Evolutionary conservation across 37 sponge, comb jelly and placozoan species (phyloP), one percentile per base, ranked within the genome.

Genomic region (Chondrilla cf. caribensis): DNA sequence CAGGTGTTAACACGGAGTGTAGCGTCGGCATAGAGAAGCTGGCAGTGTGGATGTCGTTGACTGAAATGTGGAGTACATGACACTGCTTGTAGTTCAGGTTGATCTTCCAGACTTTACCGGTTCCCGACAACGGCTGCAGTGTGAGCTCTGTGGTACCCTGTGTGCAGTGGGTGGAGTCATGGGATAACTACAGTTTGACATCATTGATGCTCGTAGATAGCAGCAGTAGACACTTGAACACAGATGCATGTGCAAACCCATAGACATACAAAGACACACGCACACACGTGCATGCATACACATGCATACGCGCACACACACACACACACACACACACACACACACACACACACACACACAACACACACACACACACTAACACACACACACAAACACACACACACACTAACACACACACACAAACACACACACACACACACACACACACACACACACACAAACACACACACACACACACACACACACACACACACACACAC

Each of bases 51-150:
- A 17, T n/a, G 15, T 58, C 78, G 64, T 92, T 86, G 25, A 92
- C 82, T 24, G 84, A 66, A 19, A 92, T 80, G 3, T 79, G 28
- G 21, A 92, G 65, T 80, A 87, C 88, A 54, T 86, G 85, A 72
- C 92, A 88, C 59, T 92, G 92, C 44, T 88, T 92, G 57, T 89
- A 92, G 84, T 92, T 92, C 60, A 92, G 84, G 36, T 76, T 57
- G 15, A 92, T 31, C 44, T 77, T 85, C 89, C 80, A 86, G 24
- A 92, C 60, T 80, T 88, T 88, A 0, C 85, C 88, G 0, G 83
- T 87, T 40, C 44, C 26, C 19, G 91, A 85, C 58, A 80, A 68
- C 15, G 92, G 89, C 1, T 78, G 80, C 17, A 92, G 39, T n/a
- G 86, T 83, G 62, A 92, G 84, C 60, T 92, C 92, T 3, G 92